These are phyloP conservation scores for Ophiodon elongatus DNA, from an alignment of 2,113 vertebrate genomes.

Conservation along the genomic window DNA sequence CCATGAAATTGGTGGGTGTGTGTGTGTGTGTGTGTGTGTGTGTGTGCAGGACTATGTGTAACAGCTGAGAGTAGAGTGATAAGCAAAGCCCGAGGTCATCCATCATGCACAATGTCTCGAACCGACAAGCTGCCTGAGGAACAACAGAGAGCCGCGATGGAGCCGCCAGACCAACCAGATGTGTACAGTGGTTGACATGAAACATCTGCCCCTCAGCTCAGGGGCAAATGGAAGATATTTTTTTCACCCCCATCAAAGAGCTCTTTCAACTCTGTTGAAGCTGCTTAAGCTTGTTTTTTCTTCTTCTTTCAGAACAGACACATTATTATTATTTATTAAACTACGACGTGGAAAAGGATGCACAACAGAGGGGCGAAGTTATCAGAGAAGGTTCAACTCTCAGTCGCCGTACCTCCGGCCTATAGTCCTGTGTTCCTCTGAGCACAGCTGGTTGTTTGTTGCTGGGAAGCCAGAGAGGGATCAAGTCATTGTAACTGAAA, in stretches of 20 bases:
- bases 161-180: constrained; percentile 26
- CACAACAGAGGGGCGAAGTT: too few relatives aligned
- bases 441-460: too few relatives aligned
- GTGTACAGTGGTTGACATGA: constrained; percentile 1
- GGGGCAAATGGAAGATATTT: too few relatives aligned
- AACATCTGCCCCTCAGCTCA: background rate
- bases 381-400: too few relatives aligned
- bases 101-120: constrained; percentile 26
- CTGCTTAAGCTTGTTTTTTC: background rate
- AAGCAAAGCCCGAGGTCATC: constrained; percentile 28
- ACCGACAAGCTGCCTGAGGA: constrained; percentile 24
- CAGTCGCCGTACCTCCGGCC: background rate
- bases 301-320: background rate
- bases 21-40: too few relatives aligned
- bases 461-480: too few relatives aligned
- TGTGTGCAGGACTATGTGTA: background rate
- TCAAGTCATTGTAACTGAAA: too few relatives aligned
- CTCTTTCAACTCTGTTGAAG: background rate
- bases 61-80: background rate
- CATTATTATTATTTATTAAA: background rate
- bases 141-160: constrained; percentile 20
- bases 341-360: background rate
- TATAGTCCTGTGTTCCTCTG: background rate
- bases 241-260: background rate
- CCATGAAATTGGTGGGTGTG: background rate